A percentile compares a stretch with the other conserved stretches of the same genome.
These are phyloP conservation scores for Myotis findleyi DNA, from an alignment of 2,797 vertebrate genomes.

Conservation along the genomic window DNA sequence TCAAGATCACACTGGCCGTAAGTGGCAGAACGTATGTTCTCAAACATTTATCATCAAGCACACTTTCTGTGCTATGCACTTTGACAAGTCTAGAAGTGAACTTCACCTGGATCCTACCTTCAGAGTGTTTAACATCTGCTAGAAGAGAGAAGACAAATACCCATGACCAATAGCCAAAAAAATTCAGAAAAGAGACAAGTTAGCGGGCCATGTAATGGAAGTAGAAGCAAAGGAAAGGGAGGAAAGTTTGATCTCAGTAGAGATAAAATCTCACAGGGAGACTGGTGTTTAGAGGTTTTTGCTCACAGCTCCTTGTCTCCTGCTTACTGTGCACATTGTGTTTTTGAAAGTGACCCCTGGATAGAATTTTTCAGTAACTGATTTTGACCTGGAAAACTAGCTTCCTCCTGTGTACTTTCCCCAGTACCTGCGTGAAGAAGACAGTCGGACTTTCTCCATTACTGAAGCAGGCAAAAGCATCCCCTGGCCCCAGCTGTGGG, in stretches of 20 bases:
- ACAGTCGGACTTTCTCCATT: constrained; percentile 45
- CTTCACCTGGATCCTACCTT: neutral
- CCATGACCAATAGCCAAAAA: neutral
- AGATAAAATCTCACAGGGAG: neutral
- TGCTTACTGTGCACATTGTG: neutral
- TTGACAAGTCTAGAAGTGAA: neutral
- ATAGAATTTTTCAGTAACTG: constrained; percentile 43
- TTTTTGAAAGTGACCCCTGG: constrained; percentile 43
- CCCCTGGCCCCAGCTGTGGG: constrained; percentile 1
- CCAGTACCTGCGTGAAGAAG: constrained; percentile 23
- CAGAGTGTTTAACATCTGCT: neutral
- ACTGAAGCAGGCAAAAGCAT: constrained; percentile 32
- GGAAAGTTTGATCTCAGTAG: neutral
- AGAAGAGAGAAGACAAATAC: constrained; percentile 36
- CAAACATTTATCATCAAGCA: neutral
- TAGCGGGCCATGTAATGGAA: neutral
- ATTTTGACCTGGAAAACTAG: constrained; percentile 50
- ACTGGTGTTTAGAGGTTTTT: neutral
- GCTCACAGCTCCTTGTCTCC: neutral
- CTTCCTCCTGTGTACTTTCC: neutral
- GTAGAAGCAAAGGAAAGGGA: neutral
- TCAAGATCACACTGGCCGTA: neutral
- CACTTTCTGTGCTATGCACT: neutral
- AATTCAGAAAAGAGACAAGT: constrained; percentile 7
- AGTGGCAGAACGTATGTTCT: neutral